Percentiles rank a stretch among this genome's conserved stretches.
Conservation (phyloP, 2,888 invertebrate species). For the Mystacides longicornis region DNA sequence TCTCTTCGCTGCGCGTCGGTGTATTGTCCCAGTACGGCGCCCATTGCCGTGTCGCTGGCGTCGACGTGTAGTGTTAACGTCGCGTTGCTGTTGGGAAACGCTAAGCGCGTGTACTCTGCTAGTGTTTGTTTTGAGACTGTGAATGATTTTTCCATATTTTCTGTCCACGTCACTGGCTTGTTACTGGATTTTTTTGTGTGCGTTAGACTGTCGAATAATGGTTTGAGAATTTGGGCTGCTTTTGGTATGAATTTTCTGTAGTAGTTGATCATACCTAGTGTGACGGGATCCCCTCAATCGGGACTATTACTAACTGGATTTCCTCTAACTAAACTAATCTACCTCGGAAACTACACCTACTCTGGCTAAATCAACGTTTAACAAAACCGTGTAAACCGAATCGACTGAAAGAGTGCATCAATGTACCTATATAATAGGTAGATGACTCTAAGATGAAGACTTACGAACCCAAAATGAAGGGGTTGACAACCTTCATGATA, state of each 20-base stretch:
- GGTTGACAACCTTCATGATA: too few relatives aligned
- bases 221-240: neutral
- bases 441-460: too few relatives aligned
- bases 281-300: too few relatives aligned
- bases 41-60: conserved; percentile 34
- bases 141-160: conserved; percentile 26
- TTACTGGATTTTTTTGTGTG: neutral
- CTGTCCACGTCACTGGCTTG: conserved; percentile 16
- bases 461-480: too few relatives aligned
- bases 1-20: conserved; percentile 10
- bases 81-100: conserved; percentile 30
- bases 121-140: conserved; percentile 28
- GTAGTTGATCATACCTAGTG: neutral
- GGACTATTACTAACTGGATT: too few relatives aligned
- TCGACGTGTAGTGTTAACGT: conserved; percentile 31
- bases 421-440: too few relatives aligned
- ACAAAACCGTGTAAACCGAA: too few relatives aligned
- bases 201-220: neutral
- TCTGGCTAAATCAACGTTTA: too few relatives aligned
- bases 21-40: conserved; percentile 33
- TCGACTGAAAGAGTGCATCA: too few relatives aligned
- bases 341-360: too few relatives aligned
- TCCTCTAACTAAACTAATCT: too few relatives aligned
- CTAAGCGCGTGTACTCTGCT: conserved; percentile 29
- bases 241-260: neutral